These are phyloP conservation scores for Heliconius melpomene DNA, from an alignment of 1,140 invertebrate species.

Conservation along the genomic window DNA sequence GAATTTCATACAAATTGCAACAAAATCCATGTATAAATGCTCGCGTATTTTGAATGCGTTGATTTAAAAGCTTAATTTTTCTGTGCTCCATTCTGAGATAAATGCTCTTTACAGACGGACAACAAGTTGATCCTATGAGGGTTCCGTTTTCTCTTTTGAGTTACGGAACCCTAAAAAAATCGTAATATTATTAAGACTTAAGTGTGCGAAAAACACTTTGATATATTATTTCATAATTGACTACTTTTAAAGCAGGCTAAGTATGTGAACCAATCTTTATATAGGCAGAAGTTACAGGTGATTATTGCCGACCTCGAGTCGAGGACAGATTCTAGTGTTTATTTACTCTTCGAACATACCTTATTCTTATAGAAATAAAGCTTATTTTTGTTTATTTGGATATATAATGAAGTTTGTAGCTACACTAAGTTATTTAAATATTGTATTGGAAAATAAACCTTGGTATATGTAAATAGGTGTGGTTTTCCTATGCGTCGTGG, in stretches of 20 bases:
- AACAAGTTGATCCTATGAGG: too few relatives aligned
- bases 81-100: too few relatives aligned
- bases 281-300: constrained; percentile 8
- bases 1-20: too few relatives aligned
- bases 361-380: background rate
- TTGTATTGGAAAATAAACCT: constrained; percentile 6
- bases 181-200: background rate
- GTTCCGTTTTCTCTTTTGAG: too few relatives aligned
- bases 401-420: background rate
- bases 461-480: background rate
- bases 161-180: too few relatives aligned
- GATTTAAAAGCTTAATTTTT: too few relatives aligned
- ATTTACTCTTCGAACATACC: background rate
- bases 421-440: background rate
- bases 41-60: too few relatives aligned
- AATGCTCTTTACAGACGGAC: too few relatives aligned
- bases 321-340: background rate
- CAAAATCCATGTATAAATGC: too few relatives aligned
- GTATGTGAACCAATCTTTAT: constrained; percentile 13
- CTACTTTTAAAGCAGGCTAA: constrained; percentile 4
- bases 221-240: background rate
- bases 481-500: background rate
- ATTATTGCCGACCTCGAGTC: constrained; percentile 1
- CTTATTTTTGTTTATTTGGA: background rate
- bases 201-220: background rate